phyloP scores from a whole-genome alignment of 35 echinoderm and acorn worm genomes.

The Anneissia japonica region DNA sequence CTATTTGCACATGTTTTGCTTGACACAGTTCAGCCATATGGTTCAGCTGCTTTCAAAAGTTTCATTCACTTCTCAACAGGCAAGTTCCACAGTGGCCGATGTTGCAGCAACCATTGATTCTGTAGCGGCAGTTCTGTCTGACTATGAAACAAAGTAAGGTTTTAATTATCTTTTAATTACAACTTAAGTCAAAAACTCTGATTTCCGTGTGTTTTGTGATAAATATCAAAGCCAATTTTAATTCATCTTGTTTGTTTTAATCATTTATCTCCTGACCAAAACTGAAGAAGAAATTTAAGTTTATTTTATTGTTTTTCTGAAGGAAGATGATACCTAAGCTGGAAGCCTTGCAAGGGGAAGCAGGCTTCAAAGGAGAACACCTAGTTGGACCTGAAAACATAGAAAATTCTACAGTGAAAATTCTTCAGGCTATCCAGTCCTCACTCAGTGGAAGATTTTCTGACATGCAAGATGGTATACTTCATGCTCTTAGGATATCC shows the following conservation, averaged over 20 bases:
- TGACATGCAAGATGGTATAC: neutral
- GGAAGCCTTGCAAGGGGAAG: neutral
- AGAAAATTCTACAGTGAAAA: neutral
- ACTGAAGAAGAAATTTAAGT: neutral
- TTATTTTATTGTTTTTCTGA: neutral
- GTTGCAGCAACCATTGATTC: conserved; percentile 40
- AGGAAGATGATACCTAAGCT: neutral
- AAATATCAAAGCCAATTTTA: too few species aligned
- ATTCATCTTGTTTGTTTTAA: too few species aligned
- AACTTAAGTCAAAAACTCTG: neutral
- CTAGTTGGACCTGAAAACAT: neutral
- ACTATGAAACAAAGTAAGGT: conserved; percentile 37
- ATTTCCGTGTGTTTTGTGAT: neutral
- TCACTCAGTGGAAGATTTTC: neutral
- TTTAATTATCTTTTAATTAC: too few species aligned
- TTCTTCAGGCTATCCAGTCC: neutral
- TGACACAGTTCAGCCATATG: conserved; percentile 13
- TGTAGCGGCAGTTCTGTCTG: conserved; percentile 11
- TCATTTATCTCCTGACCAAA: too few species aligned
- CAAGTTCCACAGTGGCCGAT: conserved; percentile 31
- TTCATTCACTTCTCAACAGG: conserved; percentile 16
- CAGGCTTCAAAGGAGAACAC: neutral
- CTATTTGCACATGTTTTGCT: conserved; percentile 39
- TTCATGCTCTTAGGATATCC: neutral
- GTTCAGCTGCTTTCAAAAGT: conserved; percentile 17